Evolutionary conservation across 2,888 invertebrate genomes (phyloP).

Genomic region (Erebia ligea): DNA sequence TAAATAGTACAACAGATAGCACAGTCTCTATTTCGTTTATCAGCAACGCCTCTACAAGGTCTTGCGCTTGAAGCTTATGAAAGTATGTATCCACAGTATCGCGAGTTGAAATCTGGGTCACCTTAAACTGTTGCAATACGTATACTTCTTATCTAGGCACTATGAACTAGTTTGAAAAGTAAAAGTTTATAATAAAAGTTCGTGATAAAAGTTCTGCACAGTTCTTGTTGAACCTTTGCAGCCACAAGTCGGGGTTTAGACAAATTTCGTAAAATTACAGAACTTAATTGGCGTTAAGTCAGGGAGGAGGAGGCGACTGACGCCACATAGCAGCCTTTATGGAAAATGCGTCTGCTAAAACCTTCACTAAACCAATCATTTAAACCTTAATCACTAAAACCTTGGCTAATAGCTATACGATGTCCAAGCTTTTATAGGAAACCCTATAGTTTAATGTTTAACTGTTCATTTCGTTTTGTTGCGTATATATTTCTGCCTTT

Average conservation of each 20-base stretch:
- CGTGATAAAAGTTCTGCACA: constrained; percentile 2
- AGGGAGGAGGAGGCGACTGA: no score
- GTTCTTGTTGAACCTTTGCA: not conserved
- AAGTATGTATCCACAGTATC: constrained; percentile 38
- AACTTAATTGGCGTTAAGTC: no score
- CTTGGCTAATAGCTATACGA: no score
- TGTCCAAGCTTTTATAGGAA: no score
- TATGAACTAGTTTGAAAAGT: constrained; percentile 14
- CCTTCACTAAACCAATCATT: no score
- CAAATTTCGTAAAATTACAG: not conserved
- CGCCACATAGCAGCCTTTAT: no score
- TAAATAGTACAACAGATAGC: constrained; percentile 3
- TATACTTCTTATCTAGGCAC: constrained; percentile 27
- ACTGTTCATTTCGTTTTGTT: no score
- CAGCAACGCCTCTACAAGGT: constrained; percentile 35
- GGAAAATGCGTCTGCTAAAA: no score
- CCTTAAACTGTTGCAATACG: constrained; percentile 37
- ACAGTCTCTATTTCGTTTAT: constrained; percentile 20
- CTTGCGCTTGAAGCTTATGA: constrained; percentile 35
- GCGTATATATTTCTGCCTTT: no score
- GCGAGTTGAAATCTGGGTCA: constrained; percentile 39
- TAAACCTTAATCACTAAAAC: no score
- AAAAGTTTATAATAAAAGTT: not conserved
- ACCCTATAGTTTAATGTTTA: no score
- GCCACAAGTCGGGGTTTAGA: not conserved